Evolutionary conservation across 2,888 invertebrate genomes (phyloP).

Genomic region (Tipula confusa): DNA sequence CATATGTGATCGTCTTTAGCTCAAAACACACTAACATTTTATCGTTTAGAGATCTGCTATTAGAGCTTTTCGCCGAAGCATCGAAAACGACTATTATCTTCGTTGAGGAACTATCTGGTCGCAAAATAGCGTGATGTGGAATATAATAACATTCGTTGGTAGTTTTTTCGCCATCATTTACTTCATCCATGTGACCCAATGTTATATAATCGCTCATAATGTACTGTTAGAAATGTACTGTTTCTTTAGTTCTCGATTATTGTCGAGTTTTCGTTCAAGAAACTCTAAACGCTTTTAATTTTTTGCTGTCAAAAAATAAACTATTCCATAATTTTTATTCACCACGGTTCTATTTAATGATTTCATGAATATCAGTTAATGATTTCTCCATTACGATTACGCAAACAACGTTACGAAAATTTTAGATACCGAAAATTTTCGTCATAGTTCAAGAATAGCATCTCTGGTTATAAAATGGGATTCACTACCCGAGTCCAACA

Average conservation of each 20-base stretch:
- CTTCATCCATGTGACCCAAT: not conserved
- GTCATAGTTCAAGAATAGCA: no score
- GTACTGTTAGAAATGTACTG: not conserved
- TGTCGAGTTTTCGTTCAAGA: not conserved
- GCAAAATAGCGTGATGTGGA: slow-evolving; percentile 36
- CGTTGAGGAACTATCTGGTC: not conserved
- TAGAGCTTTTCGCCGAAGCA: not conserved
- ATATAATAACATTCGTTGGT: slow-evolving; percentile 33
- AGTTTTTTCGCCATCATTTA: not conserved
- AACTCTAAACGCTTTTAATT: not conserved
- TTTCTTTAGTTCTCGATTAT: not conserved
- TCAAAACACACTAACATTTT: slow-evolving; percentile 31
- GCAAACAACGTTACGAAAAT: no score
- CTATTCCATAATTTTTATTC: no score
- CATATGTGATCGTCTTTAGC: no score
- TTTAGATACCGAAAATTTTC: not conserved
- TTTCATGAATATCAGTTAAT: no score
- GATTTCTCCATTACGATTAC: no score
- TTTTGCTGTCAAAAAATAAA: no score
- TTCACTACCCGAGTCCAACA: no score
- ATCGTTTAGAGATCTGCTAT: slow-evolving; percentile 31
- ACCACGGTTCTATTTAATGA: no score
- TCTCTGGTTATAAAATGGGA: no score
- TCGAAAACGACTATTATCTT: not conserved
- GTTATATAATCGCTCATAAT: not conserved